Conservation (phyloP, 1,140 invertebrate species). For the Nylanderia fulva region DNA sequence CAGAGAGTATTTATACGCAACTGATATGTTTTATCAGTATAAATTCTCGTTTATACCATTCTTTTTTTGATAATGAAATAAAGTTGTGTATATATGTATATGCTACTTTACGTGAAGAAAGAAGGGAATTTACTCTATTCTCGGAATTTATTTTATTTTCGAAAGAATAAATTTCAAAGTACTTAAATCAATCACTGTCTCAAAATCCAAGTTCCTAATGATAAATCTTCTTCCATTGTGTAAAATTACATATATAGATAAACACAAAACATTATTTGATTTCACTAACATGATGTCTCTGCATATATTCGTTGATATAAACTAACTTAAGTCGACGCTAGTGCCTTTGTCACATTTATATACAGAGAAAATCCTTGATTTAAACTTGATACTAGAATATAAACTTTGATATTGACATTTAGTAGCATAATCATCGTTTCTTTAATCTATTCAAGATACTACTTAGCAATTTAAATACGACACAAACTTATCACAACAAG, state of each 20-base stretch:
- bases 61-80: not conserved
- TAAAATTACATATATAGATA: too few species aligned
- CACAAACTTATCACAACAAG: not conserved
- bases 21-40: slow-evolving; percentile 19
- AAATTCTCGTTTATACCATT: not conserved
- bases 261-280: too few species aligned
- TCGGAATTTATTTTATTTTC: too few species aligned
- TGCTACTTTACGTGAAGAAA: not conserved
- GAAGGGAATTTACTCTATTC: too few species aligned
- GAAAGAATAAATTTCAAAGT: too few species aligned
- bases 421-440: not conserved
- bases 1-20: not conserved
- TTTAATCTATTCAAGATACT: not conserved
- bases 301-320: too few species aligned
- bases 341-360: not conserved
- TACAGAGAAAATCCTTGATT: too few species aligned
- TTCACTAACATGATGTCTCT: not conserved
- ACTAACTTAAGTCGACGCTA: not conserved
- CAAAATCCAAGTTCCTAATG: too few species aligned
- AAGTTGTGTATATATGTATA: not conserved
- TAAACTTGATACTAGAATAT: too few species aligned
- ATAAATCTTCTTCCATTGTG: too few species aligned
- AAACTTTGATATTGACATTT: not conserved
- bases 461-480: not conserved
- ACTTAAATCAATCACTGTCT: too few species aligned